Percentiles rank a stretch among this genome's conserved stretches.
Evolutionary conservation across 2,113 vertebrate genomes (phyloP).

Genomic region (Eudorcas thomsonii): DNA sequence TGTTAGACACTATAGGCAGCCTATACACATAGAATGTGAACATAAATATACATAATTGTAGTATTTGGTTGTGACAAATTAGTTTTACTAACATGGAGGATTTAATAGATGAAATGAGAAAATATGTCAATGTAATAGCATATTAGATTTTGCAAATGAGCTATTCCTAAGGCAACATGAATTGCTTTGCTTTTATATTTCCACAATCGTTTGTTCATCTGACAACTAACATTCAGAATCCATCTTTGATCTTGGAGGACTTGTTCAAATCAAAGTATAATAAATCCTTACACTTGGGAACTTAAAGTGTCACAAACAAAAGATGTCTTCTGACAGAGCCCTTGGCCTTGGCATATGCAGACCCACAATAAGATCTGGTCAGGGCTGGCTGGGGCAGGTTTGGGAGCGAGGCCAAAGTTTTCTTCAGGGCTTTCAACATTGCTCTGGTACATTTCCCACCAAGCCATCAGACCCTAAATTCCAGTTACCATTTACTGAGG

Average conservation of each 20-base stretch:
- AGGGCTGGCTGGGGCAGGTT: not conserved
- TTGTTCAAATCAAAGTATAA: slow-evolving; percentile 79
- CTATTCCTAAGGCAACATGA: slow-evolving; percentile 68
- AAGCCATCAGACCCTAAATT: not conserved
- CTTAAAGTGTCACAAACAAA: slow-evolving; percentile 70
- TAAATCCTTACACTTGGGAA: slow-evolving; percentile 78
- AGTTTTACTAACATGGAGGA: slow-evolving; percentile 76
- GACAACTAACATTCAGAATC: slow-evolving; percentile 80
- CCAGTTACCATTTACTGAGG: not conserved
- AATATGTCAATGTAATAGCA: slow-evolving; percentile 79
- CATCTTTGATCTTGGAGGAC: slow-evolving; percentile 83
- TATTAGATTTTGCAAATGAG: slow-evolving; percentile 82
- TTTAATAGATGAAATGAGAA: slow-evolving; percentile 75
- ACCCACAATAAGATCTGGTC: not conserved
- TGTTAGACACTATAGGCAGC: slow-evolving; percentile 24
- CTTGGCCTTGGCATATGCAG: not conserved
- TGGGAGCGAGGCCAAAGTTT: not conserved
- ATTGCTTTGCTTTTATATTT: slow-evolving; percentile 61
- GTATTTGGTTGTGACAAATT: slow-evolving; percentile 72
- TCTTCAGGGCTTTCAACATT: not conserved
- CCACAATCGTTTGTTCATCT: slow-evolving; percentile 73
- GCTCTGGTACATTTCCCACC: not conserved
- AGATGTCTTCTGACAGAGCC: slow-evolving; percentile 59
- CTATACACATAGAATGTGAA: not conserved
- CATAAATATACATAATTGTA: slow-evolving; percentile 63